Base-by-base conservation (phyloP, 1,140 invertebrate genomes). In the Linepithema humile region DNA sequence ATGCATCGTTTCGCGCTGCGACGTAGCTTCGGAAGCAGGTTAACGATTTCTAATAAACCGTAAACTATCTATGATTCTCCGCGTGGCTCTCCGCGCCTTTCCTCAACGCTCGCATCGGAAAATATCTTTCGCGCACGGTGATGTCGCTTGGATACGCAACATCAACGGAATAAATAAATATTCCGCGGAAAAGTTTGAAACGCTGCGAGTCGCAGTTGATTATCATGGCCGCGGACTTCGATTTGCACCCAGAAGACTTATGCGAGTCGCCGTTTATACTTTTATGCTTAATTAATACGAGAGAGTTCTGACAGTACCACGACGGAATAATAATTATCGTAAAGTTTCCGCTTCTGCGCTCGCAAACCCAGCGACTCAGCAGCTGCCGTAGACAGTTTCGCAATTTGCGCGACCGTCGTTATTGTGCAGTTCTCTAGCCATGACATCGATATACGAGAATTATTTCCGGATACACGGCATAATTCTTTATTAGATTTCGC, bases 301-400 rank as follows among this genome's bases (percentile, higher is more conserved):
- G 23, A 40, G 32, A 43, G 9, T 29, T 40, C 45, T 20, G 74
- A 53, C 32, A 26, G 62, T 10, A 45, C 6, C 12, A 48, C 75
- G n/a, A 57, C 7, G 75, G 48, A 80, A 80, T 80, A 65, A 65
- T 50, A 70, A 80, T 80, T 80, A 80, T 43, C 23, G 48, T 2
- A 15, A 55, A 80, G 64, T 80, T 74, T 74, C 17, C 62, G 32
- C 26, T 65, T 38, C 29, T n/a, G 38, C 9, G 10, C 60, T 67
- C 20, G 12, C n/a, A 38, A 67, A 38, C 20, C 43, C 43, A 15
- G 15, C 29, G 15, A 20, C 43, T 35, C 23, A 35, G 3, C 43
- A 48, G 10, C 45, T 78, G 45, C 3, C 35, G 26, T 23, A 9
- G 50, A 70, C 64, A 80, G 35, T 57, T 70, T 15, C 15, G 75